A percentile compares a stretch with the other conserved stretches of the same genome.
Conservation (phyloP, 2,888 invertebrate species). For the Agrilus biguttatus region DNA sequence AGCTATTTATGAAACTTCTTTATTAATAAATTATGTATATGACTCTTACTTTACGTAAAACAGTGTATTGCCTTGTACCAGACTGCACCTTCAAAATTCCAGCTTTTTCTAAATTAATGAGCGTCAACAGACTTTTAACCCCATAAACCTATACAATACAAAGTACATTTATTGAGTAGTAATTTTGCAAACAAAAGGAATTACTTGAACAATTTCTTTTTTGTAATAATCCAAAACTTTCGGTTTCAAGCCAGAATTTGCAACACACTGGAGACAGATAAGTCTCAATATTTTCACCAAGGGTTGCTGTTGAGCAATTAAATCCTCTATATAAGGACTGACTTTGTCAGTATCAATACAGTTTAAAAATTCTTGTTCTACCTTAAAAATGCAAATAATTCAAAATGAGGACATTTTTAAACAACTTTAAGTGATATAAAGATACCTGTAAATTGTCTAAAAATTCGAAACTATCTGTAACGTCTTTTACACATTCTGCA, state of each 20-base stretch:
- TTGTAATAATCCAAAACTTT: conserved; percentile 62
- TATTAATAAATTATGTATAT: not conserved
- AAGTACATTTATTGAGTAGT: not conserved
- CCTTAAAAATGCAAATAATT: conserved; percentile 25
- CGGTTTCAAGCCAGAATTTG: conserved; percentile 84
- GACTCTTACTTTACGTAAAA: conserved; percentile 53
- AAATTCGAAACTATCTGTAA: conserved; percentile 35
- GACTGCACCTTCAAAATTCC: conserved; percentile 67
- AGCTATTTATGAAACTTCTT: too few species aligned
- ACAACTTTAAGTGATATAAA: not conserved
- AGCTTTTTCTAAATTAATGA: conserved; percentile 77
- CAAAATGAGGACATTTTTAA: not conserved
- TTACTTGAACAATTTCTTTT: conserved; percentile 39
- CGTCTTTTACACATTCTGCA: conserved; percentile 85
- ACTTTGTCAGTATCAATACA: conserved; percentile 85
- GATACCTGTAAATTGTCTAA: conserved; percentile 26
- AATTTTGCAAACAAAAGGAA: not conserved
- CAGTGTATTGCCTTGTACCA: conserved; percentile 55
- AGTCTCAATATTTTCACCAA: conserved; percentile 73
- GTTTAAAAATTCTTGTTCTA: conserved; percentile 84
- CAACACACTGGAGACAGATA: conserved; percentile 84
- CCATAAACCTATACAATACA: conserved; percentile 63
- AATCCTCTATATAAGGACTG: conserved; percentile 80
- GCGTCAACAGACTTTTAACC: conserved; percentile 61
- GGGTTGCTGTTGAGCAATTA: conserved; percentile 73